Percentiles rank a stretch among this genome's conserved stretches.
These are phyloP conservation scores for Eumacrocentrus americanus DNA, from an alignment of 2,888 invertebrate species.

Conservation along the genomic window DNA sequence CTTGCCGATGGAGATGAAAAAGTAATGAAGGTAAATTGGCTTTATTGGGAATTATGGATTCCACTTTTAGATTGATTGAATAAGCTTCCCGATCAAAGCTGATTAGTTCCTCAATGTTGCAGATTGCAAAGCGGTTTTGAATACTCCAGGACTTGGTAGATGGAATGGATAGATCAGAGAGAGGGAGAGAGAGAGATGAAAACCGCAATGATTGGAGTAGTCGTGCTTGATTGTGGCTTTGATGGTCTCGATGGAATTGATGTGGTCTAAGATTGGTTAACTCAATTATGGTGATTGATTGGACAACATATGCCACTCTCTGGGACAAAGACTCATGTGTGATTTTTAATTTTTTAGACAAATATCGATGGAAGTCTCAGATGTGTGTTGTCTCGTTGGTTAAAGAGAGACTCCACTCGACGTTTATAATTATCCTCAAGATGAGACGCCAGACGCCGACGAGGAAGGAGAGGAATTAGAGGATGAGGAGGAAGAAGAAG, in stretches of 20 bases:
- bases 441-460: neutral
- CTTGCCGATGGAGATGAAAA: neutral
- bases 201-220: neutral
- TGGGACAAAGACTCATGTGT: too few species aligned
- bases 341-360: too few species aligned
- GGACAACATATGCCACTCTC: too few species aligned
- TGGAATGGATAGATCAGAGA: neutral
- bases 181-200: too few species aligned
- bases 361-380: too few species aligned
- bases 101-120: neutral
- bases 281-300: neutral
- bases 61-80: neutral
- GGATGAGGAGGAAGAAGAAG: neutral
- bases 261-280: neutral
- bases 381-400: neutral
- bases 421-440: slow-evolving; percentile 4
- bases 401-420: neutral
- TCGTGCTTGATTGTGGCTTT: neutral
- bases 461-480: neutral
- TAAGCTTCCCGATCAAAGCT: neutral
- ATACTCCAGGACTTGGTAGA: neutral
- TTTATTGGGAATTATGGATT: neutral
- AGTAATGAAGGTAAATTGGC: too few species aligned
- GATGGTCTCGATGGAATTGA: neutral
- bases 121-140: neutral